Evolutionary conservation across 2,797 vertebrate species (phyloP).

Genomic region (Sebastes matsubarae): DNA sequence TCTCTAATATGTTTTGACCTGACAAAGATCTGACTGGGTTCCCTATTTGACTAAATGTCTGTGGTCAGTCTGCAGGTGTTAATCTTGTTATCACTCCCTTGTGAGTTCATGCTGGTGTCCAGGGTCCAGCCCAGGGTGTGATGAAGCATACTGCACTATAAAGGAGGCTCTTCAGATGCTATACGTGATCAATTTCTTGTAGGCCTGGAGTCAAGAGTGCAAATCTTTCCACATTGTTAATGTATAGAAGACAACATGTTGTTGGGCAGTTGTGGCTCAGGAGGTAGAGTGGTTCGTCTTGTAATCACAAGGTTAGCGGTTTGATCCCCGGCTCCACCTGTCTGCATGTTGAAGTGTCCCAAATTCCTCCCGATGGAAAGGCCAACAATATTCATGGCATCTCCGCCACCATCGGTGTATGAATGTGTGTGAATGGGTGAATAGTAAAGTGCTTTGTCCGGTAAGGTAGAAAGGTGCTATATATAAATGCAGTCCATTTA

Average conservation of each 20-base stretch:
- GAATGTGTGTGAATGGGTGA: background rate
- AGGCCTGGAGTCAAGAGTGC: background rate
- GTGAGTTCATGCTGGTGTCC: too few relatives aligned
- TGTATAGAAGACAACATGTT: background rate
- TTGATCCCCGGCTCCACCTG: background rate
- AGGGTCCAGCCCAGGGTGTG: too few relatives aligned
- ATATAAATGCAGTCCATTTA: too few relatives aligned
- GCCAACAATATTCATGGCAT: background rate
- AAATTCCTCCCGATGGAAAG: background rate
- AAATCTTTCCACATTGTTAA: background rate
- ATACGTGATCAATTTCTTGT: background rate
- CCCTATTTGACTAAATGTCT: too few relatives aligned
- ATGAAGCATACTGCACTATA: background rate
- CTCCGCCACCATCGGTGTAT: background rate
- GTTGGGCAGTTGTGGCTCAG: background rate
- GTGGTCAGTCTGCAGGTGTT: too few relatives aligned
- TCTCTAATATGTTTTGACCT: rapidly evolving
- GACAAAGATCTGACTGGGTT: too few relatives aligned
- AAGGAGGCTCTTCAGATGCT: background rate
- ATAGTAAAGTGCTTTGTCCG: background rate
- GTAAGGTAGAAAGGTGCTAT: too few relatives aligned
- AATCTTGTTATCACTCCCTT: too few relatives aligned
- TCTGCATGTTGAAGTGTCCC: background rate
- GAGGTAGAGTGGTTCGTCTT: background rate
- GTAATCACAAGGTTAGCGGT: background rate